Base-by-base conservation (phyloP, 2,113 vertebrate genomes). In the Hydrochoerus hydrochaeris region DNA sequence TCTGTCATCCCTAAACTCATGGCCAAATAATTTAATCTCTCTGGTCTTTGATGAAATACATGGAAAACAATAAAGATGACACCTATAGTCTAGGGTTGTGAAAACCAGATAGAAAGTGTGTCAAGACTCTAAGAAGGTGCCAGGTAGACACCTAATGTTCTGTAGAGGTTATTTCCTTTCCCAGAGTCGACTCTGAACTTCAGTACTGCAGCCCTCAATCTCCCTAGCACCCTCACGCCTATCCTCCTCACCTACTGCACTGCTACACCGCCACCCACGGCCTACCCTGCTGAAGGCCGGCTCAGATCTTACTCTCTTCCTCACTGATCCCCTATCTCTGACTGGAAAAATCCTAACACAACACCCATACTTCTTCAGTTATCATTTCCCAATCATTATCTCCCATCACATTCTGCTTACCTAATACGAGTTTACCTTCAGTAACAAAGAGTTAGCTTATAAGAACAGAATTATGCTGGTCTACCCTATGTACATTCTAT, bases 11-110 rank as follows among this genome's bases (percentile, higher is more conserved):
- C 38, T 88, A 69, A 91, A 88, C 77, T 81, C 65, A 88, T 88
- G 17, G 84, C 20, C 12, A 94, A 93, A 85, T 87, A 41, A 88
- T 35, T 63, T 92, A n/a, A 95, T 38, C 57, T 90, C 54, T 88
- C 57, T 89, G 82, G n/a, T 28, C 32, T 83, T 60, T 71, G 30
- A 83, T 32, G 5, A 62, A 91, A 96, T 44, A 57, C 3, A 69
- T 7, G 12, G 1, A 54, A 44, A 91, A 88, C 7, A 90, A 46
- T 62, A n/a, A 81, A 12, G 16, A 58, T 46, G 41, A 67, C 38
- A 58, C 28, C 84, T 81, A 52, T 5, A 38, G n/a, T n/a, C 44
- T 46, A 63, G 32, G 58, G 14, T 62, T 73, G 46, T 62, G 24
- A 88, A 57, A 16, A 78, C 54, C 77, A 90, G 69, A 94, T 14